Evolutionary conservation across 1,140 invertebrate species (phyloP).

Genomic region (Monomorium pharaonis): DNA sequence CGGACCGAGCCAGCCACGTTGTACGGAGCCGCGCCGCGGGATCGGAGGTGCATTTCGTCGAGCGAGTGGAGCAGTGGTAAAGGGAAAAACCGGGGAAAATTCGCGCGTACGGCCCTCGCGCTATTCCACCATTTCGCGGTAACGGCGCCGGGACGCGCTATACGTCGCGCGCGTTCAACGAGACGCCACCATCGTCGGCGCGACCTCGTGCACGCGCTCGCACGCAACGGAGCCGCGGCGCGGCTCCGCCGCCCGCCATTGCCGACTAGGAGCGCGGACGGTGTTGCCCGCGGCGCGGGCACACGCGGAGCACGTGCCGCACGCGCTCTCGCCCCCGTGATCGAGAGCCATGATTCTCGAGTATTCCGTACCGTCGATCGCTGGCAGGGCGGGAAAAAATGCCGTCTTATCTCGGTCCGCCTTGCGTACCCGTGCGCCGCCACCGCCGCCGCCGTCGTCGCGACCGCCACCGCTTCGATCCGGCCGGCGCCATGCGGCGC

Average conservation of each 20-base stretch:
- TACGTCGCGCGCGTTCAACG: neutral
- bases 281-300: neutral
- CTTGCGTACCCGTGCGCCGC: neutral
- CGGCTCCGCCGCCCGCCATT: neutral
- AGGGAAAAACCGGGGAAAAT: neutral
- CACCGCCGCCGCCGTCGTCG: neutral
- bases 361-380: too few species aligned
- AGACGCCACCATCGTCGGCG: neutral
- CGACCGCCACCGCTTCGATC: conserved; percentile 32
- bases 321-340: neutral
- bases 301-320: neutral
- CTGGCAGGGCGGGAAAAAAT: neutral
- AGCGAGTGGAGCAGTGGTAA: neutral
- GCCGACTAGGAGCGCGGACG: neutral
- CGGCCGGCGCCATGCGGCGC: conserved; percentile 24
- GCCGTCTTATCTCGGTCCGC: conserved; percentile 28
- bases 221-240: too few species aligned
- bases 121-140: too few species aligned
- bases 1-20: conserved; percentile 46
- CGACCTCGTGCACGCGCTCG: conserved; percentile 30
- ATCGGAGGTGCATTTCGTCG: conserved; percentile 14
- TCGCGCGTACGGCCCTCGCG: too few species aligned
- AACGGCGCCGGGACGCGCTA: neutral
- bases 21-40: conserved; percentile 11
- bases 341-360: too few species aligned